A percentile compares a stretch with the other conserved stretches of the same genome.
Evolutionary conservation across 2,888 invertebrate species (phyloP).

Genomic region (Hermaeophaga mercurialis): DNA sequence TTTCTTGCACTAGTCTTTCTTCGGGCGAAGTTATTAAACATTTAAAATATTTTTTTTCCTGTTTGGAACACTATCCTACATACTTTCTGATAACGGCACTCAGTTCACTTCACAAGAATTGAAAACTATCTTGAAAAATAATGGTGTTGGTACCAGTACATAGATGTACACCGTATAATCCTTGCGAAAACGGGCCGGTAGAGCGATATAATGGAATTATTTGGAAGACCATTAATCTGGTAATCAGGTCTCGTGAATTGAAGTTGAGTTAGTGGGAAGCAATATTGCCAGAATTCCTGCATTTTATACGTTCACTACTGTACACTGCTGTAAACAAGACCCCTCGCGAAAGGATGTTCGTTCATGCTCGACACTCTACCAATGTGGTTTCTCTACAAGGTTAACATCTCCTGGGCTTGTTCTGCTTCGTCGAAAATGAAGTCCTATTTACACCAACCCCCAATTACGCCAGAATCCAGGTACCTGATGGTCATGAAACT

Average conservation of each 20-base stretch:
- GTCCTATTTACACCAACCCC: too few species aligned
- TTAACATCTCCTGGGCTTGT: not conserved
- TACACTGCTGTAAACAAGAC: constrained; percentile 34
- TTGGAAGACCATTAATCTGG: constrained; percentile 34
- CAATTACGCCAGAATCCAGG: too few species aligned
- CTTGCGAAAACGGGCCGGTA: constrained; percentile 32
- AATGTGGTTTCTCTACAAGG: not conserved
- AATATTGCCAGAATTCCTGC: constrained; percentile 31
- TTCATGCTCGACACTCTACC: not conserved
- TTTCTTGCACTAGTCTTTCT: constrained; percentile 31
- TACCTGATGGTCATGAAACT: too few species aligned
- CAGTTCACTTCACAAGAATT: too few species aligned
- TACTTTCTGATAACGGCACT: constrained; percentile 40
- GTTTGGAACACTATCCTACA: constrained; percentile 34
- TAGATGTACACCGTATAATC: constrained; percentile 37
- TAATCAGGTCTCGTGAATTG: constrained; percentile 10
- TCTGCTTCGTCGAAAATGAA: too few species aligned
- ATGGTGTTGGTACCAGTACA: constrained; percentile 33
- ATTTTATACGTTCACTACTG: constrained; percentile 34
- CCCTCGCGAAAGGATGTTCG: constrained; percentile 30
- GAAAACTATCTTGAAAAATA: constrained; percentile 22
- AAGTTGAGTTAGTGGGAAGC: constrained; percentile 26
- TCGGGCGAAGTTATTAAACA: constrained; percentile 29
- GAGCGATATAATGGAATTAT: constrained; percentile 33
- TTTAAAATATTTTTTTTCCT: constrained; percentile 10